Evolutionary conservation across 2,797 vertebrate genomes (phyloP), one percentile per base, ranked within the genome.

Genomic region (Heterohyrax brucei): DNA sequence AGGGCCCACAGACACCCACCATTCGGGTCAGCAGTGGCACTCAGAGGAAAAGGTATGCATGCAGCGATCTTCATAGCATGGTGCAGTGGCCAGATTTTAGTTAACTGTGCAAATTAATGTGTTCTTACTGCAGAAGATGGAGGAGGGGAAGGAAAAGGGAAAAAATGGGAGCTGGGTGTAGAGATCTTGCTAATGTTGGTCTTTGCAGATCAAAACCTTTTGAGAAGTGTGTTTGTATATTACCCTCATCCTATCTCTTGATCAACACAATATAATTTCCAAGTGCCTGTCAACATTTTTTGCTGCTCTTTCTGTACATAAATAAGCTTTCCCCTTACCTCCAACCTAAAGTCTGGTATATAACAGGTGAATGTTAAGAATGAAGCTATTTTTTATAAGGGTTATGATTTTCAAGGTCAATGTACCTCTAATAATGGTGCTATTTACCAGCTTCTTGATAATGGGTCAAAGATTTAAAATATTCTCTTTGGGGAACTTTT

Each of bases 31-130:
- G 98, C 98, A 98, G 98, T 99, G 98, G 99, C 98, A 99, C 99
- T 99, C 99, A 99, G 98, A 99, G 99, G 99, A 99, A 98, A 98
- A 99, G 98, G 98, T 98, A 98, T 98, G 98, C 98, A 98, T 98
- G 98, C 98, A 98, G 98, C 91, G 88, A 98, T 98, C 97, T 98
- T 98, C 98, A 98, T 96, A 98, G 98, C 97, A 97, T 97, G 98
- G 98, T 98, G 98, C 98, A 98, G 97, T 98, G 97, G 96, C 97
- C 97, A 98, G 98, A 98, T 91, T 97, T 98, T 95, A 96, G 59
- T 98, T 98, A 96, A 98, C 96, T 98, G 98, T 95, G 95, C 98
- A 97, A 97, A 92, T 96, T 95, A 82, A 80, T 97, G 93, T 97
- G 96, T 89, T 64, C 50, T 94, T 66, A 0, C 98, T 96, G 87